Base-by-base conservation (phyloP, 1,140 invertebrate genomes). In the Ostrea edulis region DNA sequence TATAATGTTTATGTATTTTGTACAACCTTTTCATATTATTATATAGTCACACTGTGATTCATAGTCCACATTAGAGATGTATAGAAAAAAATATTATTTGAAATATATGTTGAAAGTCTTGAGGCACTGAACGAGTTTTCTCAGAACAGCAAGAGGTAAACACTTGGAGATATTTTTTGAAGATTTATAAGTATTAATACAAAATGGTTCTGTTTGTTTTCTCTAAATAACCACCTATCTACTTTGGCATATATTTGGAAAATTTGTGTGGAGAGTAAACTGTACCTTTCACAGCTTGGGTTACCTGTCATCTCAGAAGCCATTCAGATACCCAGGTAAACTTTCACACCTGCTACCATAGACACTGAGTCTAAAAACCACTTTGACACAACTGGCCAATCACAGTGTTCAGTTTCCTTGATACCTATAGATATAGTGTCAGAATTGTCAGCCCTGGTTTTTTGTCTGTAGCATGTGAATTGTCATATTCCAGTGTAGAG, bases 221-320 rank as follows among this genome's bases (percentile, higher is more conserved):
- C 7, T 29, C 22, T 35, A 29, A 77, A 77, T 29, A 77, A 35
- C 68, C 29, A 14, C 35, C 25, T 77, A 77, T 77, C 29, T 25
- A 77, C 9, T 29, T 25, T 25, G 14, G 25, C 29, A 77, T 77
- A 17, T 29, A 77, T 22, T 35, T 77, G n/a, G 22, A 8, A 77
- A 3, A 77, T 11, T 62, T 9, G 68, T 77, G 68, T 77, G 68
- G 22, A 77, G 68, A 77, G 68, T 77, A 77, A 77, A 77, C 22
- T 77, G 68, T 77, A 77, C 25, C 14, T 77, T 77, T 77, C 68
- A 77, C 68, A 77, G 68, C 68, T 77, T 77, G 68, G 68, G 68
- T 77, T 29, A 8, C 22, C 9, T 77, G 68, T 77, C 68, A 29
- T 14, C 68, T 35, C 29, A 14, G 68, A 77, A 29, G 68, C 68